Evolutionary conservation across 2,888 invertebrate genomes (phyloP).

Genomic region (Cephalotes varians): DNA sequence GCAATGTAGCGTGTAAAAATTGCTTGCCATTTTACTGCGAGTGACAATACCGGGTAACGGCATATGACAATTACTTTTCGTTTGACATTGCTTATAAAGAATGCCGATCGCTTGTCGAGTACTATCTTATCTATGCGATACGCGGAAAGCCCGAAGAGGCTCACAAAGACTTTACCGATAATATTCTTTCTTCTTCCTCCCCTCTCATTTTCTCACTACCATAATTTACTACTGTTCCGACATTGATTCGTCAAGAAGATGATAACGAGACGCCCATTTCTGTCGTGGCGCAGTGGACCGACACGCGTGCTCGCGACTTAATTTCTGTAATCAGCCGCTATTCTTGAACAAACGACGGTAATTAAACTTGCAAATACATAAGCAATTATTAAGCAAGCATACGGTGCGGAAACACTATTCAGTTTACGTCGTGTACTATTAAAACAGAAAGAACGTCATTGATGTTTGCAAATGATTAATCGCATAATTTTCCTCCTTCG

Average conservation of each 20-base stretch:
- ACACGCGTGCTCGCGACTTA: background rate
- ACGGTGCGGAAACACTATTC: background rate
- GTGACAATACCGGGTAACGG: background rate
- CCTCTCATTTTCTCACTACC: background rate
- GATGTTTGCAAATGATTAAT: background rate
- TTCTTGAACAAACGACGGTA: background rate
- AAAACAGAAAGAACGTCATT: background rate
- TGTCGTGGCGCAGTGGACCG: background rate
- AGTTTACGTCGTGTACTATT: background rate
- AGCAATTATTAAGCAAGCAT: background rate
- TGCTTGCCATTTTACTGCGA: background rate
- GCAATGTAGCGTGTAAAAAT: slow-evolving; percentile 3
- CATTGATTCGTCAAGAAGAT: background rate
- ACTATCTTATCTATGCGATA: slow-evolving; percentile 66
- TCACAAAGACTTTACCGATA: slow-evolving; percentile 44
- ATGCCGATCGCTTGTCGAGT: background rate
- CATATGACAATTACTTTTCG: slow-evolving; percentile 23
- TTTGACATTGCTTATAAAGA: background rate
- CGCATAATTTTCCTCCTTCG: background rate
- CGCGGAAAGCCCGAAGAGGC: slow-evolving; percentile 40
- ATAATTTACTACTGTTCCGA: slow-evolving; percentile 44
- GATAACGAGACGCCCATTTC: background rate
- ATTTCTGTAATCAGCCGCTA: slow-evolving; percentile 12
- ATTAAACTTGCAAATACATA: background rate
- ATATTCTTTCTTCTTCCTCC: background rate